Percentiles rank a stretch among this genome's conserved stretches.
Evolutionary conservation across 2,113 vertebrate genomes (phyloP).

Genomic region (Cranoglanis bouderius): DNA sequence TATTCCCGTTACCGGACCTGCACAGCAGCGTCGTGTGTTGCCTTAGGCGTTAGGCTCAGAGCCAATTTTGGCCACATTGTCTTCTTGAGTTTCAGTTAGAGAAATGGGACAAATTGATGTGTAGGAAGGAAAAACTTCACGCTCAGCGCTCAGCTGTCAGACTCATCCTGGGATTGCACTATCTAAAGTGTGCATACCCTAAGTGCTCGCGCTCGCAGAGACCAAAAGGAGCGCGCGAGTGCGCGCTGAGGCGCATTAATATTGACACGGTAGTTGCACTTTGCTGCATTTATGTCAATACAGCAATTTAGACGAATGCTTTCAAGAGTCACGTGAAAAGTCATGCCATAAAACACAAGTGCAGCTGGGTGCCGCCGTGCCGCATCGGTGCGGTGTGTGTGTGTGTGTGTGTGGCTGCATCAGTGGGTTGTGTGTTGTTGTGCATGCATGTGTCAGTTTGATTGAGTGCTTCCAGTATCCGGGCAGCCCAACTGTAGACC

Average conservation of each 20-base stretch:
- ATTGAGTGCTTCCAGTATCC: not conserved
- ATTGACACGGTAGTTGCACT: not conserved
- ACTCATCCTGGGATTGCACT: not conserved
- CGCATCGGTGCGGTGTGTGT: constrained; percentile 10
- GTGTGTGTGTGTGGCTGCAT: constrained; percentile 22
- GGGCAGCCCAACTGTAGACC: not conserved
- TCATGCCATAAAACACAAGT: not conserved
- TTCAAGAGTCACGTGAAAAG: not conserved
- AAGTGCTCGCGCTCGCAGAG: not conserved
- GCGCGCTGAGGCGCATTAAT: not conserved
- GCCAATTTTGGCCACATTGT: not conserved
- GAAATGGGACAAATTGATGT: not conserved
- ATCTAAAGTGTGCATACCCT: not conserved
- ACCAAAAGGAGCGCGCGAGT: not conserved
- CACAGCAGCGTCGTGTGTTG: not conserved
- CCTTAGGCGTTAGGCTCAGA: not conserved
- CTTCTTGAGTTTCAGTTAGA: not conserved
- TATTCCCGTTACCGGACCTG: constrained; percentile 34
- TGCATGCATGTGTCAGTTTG: not conserved
- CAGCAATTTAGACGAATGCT: not conserved
- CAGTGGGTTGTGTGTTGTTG: not conserved
- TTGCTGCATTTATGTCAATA: constrained; percentile 21
- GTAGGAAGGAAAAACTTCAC: not conserved
- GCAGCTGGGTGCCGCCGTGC: constrained; percentile 5
- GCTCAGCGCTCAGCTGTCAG: not conserved